Base-by-base conservation (phyloP, 2,113 vertebrate genomes). In the Apteryx mantelli region DNA sequence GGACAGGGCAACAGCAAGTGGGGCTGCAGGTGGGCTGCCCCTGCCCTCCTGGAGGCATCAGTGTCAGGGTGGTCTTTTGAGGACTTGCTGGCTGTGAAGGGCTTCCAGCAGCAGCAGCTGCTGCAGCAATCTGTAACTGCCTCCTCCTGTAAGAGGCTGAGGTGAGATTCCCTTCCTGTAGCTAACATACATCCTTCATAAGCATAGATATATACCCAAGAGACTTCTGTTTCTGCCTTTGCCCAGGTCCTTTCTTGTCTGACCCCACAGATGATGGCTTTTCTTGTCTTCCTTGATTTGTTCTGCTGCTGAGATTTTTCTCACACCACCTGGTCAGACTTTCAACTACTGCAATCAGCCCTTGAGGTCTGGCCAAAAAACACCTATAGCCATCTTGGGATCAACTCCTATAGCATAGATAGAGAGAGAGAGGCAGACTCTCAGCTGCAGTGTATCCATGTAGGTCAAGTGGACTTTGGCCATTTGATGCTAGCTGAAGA, bases 81-180 rank as follows among this genome's bases (percentile, higher is more conserved):
- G 46, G 42, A n/a, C 13, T 60, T 50, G 28, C 10, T 20, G 0
- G 0, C 28, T 53, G 65, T 19, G 53, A 44, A 40, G 16, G 21
- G 40, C 19, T 85, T 75, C 3, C 30, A 73, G 42, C 52, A 80
- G 56, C 0, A 80, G 56, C 0, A 0, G 24, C 11, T 82, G 12
- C 56, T 55, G 18, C 5, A 46, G 34, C 11, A 64, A 13, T 70
- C 80, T 89, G 30, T 89, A 44, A 12, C 40, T 56, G n/a, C 16
- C 24, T 60, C 18, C 28, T 55, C 30, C 82, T 2, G 0, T 55
- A 36, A 32, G 15, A 88, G 18, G 12, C 18, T 32, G 40, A n/a
- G 4, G 8, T 90, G 53, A 77, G 28, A n/a, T 34, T 76, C 4
- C 1, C 19, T 55, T 50, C 38, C 30, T 32, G 15, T 6, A 53